Evolutionary conservation across 1,140 invertebrate genomes (phyloP), one percentile per base, ranked within the genome.

Genomic region (Scaptomyza graminum): DNA sequence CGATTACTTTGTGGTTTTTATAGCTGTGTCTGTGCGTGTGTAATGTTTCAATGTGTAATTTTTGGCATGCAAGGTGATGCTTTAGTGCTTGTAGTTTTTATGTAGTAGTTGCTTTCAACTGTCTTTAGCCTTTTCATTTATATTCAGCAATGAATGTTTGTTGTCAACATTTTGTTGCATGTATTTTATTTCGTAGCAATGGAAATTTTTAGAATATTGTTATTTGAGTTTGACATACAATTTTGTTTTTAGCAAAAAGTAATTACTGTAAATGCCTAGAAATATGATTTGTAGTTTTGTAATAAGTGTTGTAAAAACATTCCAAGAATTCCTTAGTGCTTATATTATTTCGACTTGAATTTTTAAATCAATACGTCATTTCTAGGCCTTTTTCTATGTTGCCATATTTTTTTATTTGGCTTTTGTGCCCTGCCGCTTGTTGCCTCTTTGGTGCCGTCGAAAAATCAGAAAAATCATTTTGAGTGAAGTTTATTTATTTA

Each of bases 401-500:
- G 16, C 69, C 47, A 16, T 31, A 31, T 31, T 31, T 34, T 34
- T 34, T 41, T 47, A 6, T 31, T 25, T 25, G 2, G 25, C 5
- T 22, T 7, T 31, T 31, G 28, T 47, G 31, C 43, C 51, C 43
- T 39, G 22, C 39, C 64, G 18, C 41, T 12, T 54, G 28, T 46
- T 66, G 56, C 37, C 22, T 51, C 39, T 52, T 43, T 60, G 13
- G 12, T 25, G 12, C 13, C 52, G 4, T 47, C 44, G 37, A 16
- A 66, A 59, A 50, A 56, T 28, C 34, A 9, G 4, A 56, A 60
- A 76, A 83, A 76, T 75, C 74, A 78, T 78, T 74, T 66, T 31
- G 55, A 60, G 70, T 70, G 60, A 75, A 84, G 76, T 69, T 79
- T 83, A 78, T 83, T 83, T 83, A 63, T 65, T 83, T 84, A 79